A percentile compares a stretch with the other conserved stretches of the same genome.
Evolutionary conservation across 2,888 invertebrate species (phyloP).

Genomic region (Epicampocera succincta): DNA sequence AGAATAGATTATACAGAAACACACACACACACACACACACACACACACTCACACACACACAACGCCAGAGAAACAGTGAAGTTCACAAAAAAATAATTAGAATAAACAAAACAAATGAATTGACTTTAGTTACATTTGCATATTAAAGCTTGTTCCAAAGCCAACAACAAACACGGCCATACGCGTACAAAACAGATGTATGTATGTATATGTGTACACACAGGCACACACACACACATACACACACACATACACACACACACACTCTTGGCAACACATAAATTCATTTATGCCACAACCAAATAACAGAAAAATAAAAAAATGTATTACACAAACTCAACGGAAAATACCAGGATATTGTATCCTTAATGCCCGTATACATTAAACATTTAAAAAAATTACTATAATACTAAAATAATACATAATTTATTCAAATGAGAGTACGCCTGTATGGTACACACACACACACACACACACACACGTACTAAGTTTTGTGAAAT

Average conservation of each 20-base stretch:
- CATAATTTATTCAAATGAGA: conserved; percentile 47
- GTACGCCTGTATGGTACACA: not conserved
- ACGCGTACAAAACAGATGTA: not conserved
- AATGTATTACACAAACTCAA: not conserved
- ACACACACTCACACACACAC: not conserved
- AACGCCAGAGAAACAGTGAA: not conserved
- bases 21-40: not conserved
- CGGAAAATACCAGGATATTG: conserved; percentile 28
- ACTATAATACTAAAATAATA: conserved; percentile 47
- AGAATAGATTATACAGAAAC: conserved; percentile 7
- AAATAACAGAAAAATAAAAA: conserved; percentile 17
- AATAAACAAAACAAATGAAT: conserved; percentile 52
- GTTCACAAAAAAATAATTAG: conserved; percentile 17
- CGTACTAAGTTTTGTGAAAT: conserved; percentile 46
- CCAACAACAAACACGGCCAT: conserved; percentile 44
- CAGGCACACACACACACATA: not conserved
- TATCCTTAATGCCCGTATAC: conserved; percentile 28
- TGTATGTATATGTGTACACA: not conserved
- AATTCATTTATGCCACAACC: conserved; percentile 22
- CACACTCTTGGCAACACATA: not conserved
- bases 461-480: not conserved
- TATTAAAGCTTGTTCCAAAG: conserved; percentile 57
- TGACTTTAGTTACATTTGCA: conserved; percentile 66
- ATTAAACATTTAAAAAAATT: conserved; percentile 32
- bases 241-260: not conserved